phyloP scores from a whole-genome alignment of 2,797 vertebrate genomes.

The Thalassophryne amazonica region DNA sequence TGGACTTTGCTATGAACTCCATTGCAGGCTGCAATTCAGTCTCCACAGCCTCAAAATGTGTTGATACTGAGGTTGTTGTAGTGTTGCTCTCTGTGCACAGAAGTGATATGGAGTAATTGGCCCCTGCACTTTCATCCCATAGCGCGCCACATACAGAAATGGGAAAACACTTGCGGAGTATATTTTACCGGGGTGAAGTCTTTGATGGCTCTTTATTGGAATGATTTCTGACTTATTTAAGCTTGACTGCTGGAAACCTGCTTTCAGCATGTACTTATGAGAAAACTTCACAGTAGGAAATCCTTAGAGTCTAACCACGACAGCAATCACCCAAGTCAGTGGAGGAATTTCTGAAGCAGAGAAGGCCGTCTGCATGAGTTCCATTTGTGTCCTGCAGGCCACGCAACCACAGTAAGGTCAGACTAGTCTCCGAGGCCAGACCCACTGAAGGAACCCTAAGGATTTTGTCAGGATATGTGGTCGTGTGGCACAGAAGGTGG shows the following conservation, averaged over 20 bases:
- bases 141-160: too few species aligned
- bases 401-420: conserved; percentile 28
- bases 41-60: too few species aligned
- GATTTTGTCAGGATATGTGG: too few species aligned
- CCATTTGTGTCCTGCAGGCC: conserved; percentile 19
- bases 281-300: neutral
- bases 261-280: neutral
- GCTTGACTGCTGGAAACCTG: neutral
- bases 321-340: conserved; percentile 16
- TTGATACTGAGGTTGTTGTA: too few species aligned
- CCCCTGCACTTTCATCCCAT: too few species aligned
- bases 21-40: too few species aligned
- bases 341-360: conserved; percentile 1
- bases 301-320: conserved; percentile 13
- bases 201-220: neutral
- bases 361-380: conserved; percentile 5
- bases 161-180: too few species aligned
- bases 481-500: too few species aligned
- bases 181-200: too few species aligned
- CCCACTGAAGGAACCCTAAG: conserved; percentile 16
- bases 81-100: too few species aligned
- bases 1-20: too few species aligned
- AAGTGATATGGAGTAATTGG: too few species aligned
- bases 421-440: conserved; percentile 11
- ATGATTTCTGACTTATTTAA: conserved; percentile 5